Base-by-base conservation (phyloP, 2,888 invertebrate genomes). In the Amaurobius ferox region DNA sequence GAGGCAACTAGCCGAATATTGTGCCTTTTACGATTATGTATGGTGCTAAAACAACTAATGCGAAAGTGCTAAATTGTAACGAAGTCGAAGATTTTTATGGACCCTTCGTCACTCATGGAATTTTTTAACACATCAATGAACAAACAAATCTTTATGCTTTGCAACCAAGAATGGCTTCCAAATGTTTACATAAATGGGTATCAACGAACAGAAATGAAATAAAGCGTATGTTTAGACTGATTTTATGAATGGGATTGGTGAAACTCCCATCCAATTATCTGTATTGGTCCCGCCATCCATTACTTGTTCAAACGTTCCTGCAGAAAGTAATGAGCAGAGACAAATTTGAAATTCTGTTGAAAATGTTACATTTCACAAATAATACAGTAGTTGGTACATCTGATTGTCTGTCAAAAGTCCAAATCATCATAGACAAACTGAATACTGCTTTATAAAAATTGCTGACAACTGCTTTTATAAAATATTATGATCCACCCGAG, bases 131-230 rank as follows among this genome's bases (percentile, higher is more conserved):
- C 62, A 62, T 26, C 7, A 16, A 19, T 30, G 30, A n/a, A 73
- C 35, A 62, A 28, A 64, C 16, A 19, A 16, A 19, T 61, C 6
- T 79, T n/a, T 67, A 35, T 78, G 28, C 71, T 76, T 19, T 26
- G 3, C 44, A 44, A 44, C n/a, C 44, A 5, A 44, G 44, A 44
- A 44, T 44, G 9, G 44, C 16, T 13, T 44, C 44, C 16, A 44
- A 44, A 44, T 44, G 35, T 35, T 7, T n/a, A 44, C 2, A 44
- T 13, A 44, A 44, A 44, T 44, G 6, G 16, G n/a, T 16, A 13
- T n/a, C 44, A 44, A 44, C 7, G 2, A 44, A 44, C 16, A 44
- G n/a, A 44, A 44, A 44, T 13, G 16, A 44, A n/a, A 44, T 44
- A 5, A 44, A 44, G 44, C 44, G n/a, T 44, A 16, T 44, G n/a